Percentiles rank a stretch among this genome's conserved stretches.
phyloP scores from a whole-genome alignment of 2,113 vertebrate genomes.

The Garra rufa region DNA sequence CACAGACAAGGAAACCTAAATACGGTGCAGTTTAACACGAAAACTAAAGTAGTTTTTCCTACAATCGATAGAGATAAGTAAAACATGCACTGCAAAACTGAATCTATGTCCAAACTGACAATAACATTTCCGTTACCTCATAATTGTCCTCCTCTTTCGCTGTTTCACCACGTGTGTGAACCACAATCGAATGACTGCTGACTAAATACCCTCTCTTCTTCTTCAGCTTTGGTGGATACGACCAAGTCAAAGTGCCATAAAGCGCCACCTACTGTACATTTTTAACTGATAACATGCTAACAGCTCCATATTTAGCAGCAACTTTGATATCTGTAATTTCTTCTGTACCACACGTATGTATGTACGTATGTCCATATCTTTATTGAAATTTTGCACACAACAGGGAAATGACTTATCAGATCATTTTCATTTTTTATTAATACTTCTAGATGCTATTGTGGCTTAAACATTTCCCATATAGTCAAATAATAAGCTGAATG shows the following conservation, averaged over 20 bases:
- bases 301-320: no score
- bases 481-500: neutral
- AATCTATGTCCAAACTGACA: neutral
- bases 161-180: neutral
- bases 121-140: neutral
- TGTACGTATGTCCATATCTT: no score
- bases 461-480: neutral
- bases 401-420: neutral
- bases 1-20: slow-evolving; percentile 34
- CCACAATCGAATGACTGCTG: no score
- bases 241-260: neutral
- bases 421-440: neutral
- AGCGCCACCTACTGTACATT: neutral
- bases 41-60: neutral
- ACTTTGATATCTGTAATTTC: no score
- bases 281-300: neutral
- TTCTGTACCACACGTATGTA: no score
- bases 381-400: neutral
- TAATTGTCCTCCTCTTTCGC: neutral
- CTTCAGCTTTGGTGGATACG: neutral
- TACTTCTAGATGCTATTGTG: neutral
- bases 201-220: neutral
- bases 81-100: neutral
- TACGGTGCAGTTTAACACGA: neutral
- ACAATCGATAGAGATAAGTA: neutral